Evolutionary conservation across 2,888 invertebrate genomes (phyloP), one percentile per base, ranked within the genome.

Genomic region (Scaptodrosophila latifasciaeformis): DNA sequence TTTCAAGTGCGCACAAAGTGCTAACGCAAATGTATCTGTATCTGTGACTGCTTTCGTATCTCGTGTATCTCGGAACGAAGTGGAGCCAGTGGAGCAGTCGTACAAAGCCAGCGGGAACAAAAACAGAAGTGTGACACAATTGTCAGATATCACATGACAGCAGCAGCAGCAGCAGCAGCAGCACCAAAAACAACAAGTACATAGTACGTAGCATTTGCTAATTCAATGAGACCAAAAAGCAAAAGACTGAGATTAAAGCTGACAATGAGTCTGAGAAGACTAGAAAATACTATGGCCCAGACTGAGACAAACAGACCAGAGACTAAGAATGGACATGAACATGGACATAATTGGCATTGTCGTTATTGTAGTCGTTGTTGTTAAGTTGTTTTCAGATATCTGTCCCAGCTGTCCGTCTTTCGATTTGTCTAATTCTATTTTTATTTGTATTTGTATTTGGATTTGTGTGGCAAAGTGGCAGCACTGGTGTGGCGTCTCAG

Each of bases 311-410:
- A 40, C 39, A 60, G 48, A 65, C 44, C 47, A 3, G 35, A 27
- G 46, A 30, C 31, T 44, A 49, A 37, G 61, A 56, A 60, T 60
- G 57, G 66, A 74, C 70, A 60, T 69, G 59, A 59, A 65, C 59
- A 59, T 70, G 60, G 24, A 67, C 72, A 71, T 65, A 79, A 75
- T 79, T 71, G 76, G 79, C 59, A 69, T 72, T 69, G 67, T 72
- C 61, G 30, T 42, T 47, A 29, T 29, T 40, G 15, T 40, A 10
- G 40, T n/a, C 19, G 42, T 43, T 35, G 43, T 31, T 18, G 13
- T 27, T 43, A 39, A n/a, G n/a, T n/a, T n/a, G n/a, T n/a, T n/a
- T n/a, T n/a, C n/a, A n/a, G n/a, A n/a, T n/a, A n/a, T n/a, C n/a
- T n/a, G n/a, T n/a, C n/a, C n/a, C n/a, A n/a, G n/a, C n/a, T n/a